Evolutionary conservation across 2,888 invertebrate genomes (phyloP), one percentile per base, ranked within the genome.

Genomic region (Brachypterus glaber): DNA sequence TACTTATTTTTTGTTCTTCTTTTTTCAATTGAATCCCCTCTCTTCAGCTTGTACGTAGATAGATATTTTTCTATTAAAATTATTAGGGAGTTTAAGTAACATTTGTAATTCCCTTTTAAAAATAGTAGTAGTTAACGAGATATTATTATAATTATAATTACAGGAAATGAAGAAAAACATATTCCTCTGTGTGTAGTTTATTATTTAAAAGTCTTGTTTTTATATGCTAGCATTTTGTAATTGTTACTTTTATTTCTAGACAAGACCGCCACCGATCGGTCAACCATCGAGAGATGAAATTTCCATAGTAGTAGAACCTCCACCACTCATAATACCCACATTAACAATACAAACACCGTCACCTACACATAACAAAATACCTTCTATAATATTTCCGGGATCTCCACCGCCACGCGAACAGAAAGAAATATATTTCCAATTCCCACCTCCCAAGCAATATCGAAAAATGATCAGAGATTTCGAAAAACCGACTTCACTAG

Each of bases 261-360:
- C 69, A 43, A 71, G 73, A 11, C 74, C 71, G 39, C 66, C 71
- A 27, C 67, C 69, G 9, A 55, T 68, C 29, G 69, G 68, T 43
- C 63, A 63, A 21, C 57, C 58, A 17, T 56, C 55, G 14, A 45
- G 52, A 17, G 47, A 49, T 16, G 44, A 41, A 21, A 35, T 41
- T 15, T 15, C 34, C n/a, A 66, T 46, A 21, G 42, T 48, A 5
- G 34, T 42, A 9, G 39, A 41, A 18, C 43, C 46, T 4, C 72
- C 72, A 13, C 71, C 73, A 1, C 62, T 79, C 13, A 63, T 74
- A 17, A 79, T 82, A 34, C 82, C 82, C 2, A 70, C 74, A 9
- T 61, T 82, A 15, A 76, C 71, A 1, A 71, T 83, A 37, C 76
- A 82, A 62, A 72, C 80, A 31, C 76, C 82, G 0, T 81, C 81